Base-by-base conservation (phyloP, 2,888 invertebrate species). In the Chesias legatella region DNA sequence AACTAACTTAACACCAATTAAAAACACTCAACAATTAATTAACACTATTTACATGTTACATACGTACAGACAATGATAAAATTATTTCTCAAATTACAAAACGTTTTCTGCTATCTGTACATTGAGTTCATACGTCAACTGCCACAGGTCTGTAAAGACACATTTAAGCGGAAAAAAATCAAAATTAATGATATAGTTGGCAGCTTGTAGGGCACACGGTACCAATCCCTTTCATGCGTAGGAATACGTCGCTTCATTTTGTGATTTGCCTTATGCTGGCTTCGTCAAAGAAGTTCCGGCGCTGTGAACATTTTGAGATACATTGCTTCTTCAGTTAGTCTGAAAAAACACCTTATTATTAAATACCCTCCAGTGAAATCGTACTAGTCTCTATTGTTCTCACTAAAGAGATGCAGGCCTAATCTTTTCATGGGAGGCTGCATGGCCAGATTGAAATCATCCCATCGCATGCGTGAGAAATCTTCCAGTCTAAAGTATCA, bases 171-270 rank as follows among this genome's bases (percentile, higher is more conserved):
- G 76, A 76, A 83, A 86, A 85, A 86, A 86, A 84, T 82, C 80
- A 79, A 82, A 88, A 88, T 86, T 88, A 88, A 88, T 88, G 85
- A 84, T 82, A 81, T 78, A 74, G 67, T 73, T 80, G 84, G 81
- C 84, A 79, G 78, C 67, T 68, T 76, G 78, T 70, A 77, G 77
- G 80, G 79, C 81, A 81, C 73, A 78, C 58, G 64, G 71, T 67
- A 73, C 73, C 73, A 67, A 67, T 62, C 65, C 67, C 68, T 73
- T 76, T 68, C 68, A 72, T 62, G 66, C 61, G 60, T 57, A 58
- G 53, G 58, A n/a, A n/a, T n/a, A n/a, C 53, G 51, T 45, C 54
- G 50, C 50, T 63, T 52, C 56, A 48, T 63, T 63, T 63, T 62
- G 53, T 63, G 57, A 63, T 62, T 68, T 67, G 60, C 56, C 40